These are phyloP conservation scores for Icerya purchasi DNA, from an alignment of 2,888 invertebrate genomes.

Conservation along the genomic window DNA sequence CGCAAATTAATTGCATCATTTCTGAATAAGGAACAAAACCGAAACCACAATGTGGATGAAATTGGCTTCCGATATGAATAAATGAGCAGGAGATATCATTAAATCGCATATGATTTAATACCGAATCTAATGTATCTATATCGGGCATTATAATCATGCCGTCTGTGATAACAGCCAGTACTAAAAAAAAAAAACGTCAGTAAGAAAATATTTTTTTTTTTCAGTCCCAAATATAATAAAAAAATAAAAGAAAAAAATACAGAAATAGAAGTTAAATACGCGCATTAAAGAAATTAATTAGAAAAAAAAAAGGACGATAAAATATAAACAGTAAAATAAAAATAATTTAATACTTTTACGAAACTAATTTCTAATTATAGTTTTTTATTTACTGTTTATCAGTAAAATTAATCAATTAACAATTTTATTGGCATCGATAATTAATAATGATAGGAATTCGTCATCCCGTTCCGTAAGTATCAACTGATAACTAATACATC, in stretches of 20 bases:
- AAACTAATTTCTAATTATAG: no score
- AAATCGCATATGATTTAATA: slow-evolving; percentile 47
- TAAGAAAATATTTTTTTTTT: slow-evolving; percentile 1
- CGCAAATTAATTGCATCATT: slow-evolving; percentile 48
- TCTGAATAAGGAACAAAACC: slow-evolving; percentile 51
- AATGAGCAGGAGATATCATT: slow-evolving; percentile 53
- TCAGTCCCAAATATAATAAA: slow-evolving; percentile 2
- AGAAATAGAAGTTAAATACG: no score
- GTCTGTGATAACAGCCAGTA: slow-evolving; percentile 49
- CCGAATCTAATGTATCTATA: slow-evolving; percentile 44
- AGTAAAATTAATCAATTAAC: no score
- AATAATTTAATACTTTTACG: no score
- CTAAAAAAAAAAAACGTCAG: slow-evolving; percentile 33
- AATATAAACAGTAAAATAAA: no score
- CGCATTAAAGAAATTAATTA: no score
- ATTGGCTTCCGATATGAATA: slow-evolving; percentile 42
- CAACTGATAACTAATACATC: no score
- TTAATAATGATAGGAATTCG: no score
- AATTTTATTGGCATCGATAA: no score
- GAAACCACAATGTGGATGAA: slow-evolving; percentile 41
- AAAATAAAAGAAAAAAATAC: no score
- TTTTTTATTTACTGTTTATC: no score
- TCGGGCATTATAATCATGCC: slow-evolving; percentile 50
- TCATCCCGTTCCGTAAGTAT: no score
- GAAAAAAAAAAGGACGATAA: slow-evolving; percentile 4